Percentiles rank a stretch among this genome's conserved stretches.
Conservation (phyloP, 2,888 invertebrate genomes). For the Cheiracanthium punctorium region DNA sequence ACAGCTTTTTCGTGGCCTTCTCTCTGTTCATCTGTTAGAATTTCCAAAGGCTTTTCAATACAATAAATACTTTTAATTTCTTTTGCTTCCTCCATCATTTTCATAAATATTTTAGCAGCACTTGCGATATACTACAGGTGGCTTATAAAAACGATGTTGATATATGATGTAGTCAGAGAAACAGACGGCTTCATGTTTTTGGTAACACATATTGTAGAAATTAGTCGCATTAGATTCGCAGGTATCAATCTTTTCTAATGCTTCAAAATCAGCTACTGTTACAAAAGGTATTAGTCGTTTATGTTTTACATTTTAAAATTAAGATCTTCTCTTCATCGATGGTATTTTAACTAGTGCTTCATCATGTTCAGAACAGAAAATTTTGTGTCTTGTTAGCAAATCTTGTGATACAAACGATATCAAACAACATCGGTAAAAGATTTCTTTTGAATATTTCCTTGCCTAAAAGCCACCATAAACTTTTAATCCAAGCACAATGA, state of each 20-base stretch:
- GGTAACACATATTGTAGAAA: not conserved
- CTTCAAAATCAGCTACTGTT: not conserved
- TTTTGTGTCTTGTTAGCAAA: not conserved
- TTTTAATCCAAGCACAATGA: not conserved
- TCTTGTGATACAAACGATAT: not conserved
- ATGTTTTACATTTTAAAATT: not conserved
- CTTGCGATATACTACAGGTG: too few species aligned
- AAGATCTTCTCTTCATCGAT: not conserved
- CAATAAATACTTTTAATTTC: too few species aligned
- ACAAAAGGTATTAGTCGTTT: not conserved
- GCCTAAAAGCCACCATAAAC: not conserved
- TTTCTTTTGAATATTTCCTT: not conserved
- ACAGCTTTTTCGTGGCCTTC: too few species aligned
- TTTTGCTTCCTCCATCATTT: too few species aligned
- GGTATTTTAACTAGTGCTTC: not conserved
- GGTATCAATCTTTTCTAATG: not conserved
- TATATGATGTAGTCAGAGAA: too few species aligned
- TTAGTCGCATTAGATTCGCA: not conserved
- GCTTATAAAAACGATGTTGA: too few species aligned
- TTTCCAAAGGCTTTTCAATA: too few species aligned
- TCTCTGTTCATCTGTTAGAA: too few species aligned
- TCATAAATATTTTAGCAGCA: too few species aligned
- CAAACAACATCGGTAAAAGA: not conserved
- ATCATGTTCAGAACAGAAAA: not conserved
- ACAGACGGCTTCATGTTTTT: too few species aligned